Evolutionary conservation across 92 coral and sea anemone genomes (phyloP).

Genomic region (Zoanthus sociatus): DNA sequence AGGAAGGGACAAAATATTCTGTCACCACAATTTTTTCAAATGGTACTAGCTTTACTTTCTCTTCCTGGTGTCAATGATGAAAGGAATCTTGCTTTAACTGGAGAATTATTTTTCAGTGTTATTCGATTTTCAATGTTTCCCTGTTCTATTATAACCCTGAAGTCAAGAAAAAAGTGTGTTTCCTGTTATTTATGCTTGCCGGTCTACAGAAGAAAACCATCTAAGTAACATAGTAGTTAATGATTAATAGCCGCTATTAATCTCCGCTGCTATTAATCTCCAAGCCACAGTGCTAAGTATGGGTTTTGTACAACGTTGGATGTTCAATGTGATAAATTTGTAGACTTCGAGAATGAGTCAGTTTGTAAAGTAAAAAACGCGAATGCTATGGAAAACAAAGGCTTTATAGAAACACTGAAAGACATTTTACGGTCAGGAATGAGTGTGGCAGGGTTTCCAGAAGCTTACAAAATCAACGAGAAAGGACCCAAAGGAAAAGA

Average conservation of each 20-base stretch:
- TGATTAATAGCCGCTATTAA: constrained; percentile 29
- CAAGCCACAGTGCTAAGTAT: constrained; percentile 51
- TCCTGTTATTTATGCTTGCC: constrained; percentile 20
- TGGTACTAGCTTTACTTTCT: constrained; percentile 31
- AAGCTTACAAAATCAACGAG: constrained; percentile 40
- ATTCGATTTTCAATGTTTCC: constrained; percentile 22
- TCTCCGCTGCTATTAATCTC: constrained; percentile 29
- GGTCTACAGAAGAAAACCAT: not conserved
- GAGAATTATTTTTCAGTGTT: not conserved
- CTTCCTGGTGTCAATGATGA: not conserved
- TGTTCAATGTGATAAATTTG: constrained; percentile 43
- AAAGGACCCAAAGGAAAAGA: constrained; percentile 2
- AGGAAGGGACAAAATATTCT: constrained; percentile 26
- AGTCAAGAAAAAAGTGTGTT: constrained; percentile 7
- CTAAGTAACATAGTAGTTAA: not conserved
- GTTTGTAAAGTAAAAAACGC: constrained; percentile 48
- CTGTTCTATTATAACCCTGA: constrained; percentile 19
- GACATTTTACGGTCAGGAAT: constrained; percentile 11
- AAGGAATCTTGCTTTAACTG: not conserved
- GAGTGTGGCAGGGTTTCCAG: not conserved
- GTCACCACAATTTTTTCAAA: constrained; percentile 1
- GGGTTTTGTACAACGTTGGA: constrained; percentile 56
- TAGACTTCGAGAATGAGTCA: constrained; percentile 49
- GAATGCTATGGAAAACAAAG: constrained; percentile 64
- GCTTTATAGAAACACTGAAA: constrained; percentile 22